Base-by-base conservation (phyloP, 2,797 vertebrate species). In the Gadopsis marmoratus region DNA sequence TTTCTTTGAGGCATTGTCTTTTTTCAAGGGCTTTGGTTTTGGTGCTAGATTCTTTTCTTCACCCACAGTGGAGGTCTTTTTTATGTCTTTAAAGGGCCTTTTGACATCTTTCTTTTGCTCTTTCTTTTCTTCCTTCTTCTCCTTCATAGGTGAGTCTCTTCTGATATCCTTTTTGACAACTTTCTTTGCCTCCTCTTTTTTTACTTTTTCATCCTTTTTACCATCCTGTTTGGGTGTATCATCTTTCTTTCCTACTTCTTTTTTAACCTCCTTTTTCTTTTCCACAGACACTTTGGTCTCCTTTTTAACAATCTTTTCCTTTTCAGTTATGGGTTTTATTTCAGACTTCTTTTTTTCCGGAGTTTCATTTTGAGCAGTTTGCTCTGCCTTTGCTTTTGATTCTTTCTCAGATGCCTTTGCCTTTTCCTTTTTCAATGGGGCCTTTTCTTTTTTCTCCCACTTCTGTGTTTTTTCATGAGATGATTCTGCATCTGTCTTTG, bases 1-100 rank as follows among this genome's bases (percentile, higher is more conserved):
- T 88, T 97, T 99, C 90, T 96, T 98, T 82, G 89, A 54, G 35
- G 91, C 7, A 31, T 96, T 96, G 10, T 97, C 97, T 86, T 97
- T 98, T 93, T 97, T 97, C 71, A 95, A 92, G 17, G 94, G 82
- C 91, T 98, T 99, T 91, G 97, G 94, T 92, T 98, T 99, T 74
- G 94, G 89, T 55, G 91, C 83, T 51, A 93, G 72, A 86, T 95
- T 97, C 92, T 96, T 99, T 60, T 87, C 91, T 61, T 98, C 98
- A 14, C 82, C 72, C 0, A 70, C 79, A 73, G 88, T 55, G 59
- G 94, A 51, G n/a, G 84, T 79, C 92, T 97, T 99, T 92, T 98
- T 99, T 41, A 91, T 64, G 50, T 98, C 97, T 91, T 97, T 98
- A 72, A 93, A 89, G 48, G 94, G 73, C 61, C 95, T 98, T 91